A percentile compares a stretch with the other conserved stretches of the same genome.
Conservation (phyloP, 2,113 vertebrate genomes). For the Cololabis saira region DNA sequence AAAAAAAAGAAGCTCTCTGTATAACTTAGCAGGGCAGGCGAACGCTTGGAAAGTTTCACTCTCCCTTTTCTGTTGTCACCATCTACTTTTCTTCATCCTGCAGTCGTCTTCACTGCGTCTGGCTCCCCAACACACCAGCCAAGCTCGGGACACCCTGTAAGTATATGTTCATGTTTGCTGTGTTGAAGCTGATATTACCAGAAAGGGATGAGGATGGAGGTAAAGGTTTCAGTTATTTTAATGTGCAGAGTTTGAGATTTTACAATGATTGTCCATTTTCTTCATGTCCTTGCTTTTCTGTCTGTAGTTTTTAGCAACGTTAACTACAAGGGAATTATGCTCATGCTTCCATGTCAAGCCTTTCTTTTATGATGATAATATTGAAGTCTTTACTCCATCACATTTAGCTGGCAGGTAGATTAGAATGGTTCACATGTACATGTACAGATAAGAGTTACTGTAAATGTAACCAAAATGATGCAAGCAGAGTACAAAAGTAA, state of each 20-base stretch:
- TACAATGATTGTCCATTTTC: no score
- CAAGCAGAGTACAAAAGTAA: no score
- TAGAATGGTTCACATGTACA: no score
- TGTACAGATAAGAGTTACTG: no score
- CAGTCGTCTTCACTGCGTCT: slow-evolving; percentile 1
- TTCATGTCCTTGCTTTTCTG: no score
- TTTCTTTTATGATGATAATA: no score
- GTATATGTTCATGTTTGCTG: slow-evolving; percentile 46
- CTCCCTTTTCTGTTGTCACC: slow-evolving; percentile 51
- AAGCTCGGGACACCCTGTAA: slow-evolving; percentile 49
- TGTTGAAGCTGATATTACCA: neutral
- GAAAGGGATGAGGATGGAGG: neutral
- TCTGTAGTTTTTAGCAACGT: no score
- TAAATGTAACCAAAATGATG: no score
- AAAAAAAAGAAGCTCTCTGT: slow-evolving; percentile 37
- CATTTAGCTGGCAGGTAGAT: no score
- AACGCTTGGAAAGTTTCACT: slow-evolving; percentile 41
- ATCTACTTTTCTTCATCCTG: slow-evolving; percentile 10
- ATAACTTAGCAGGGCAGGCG: slow-evolving; percentile 35
- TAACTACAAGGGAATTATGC: no score
- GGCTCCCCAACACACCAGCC: slow-evolving; percentile 23
- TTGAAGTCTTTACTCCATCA: no score
- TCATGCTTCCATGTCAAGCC: no score
- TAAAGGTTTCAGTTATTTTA: neutral
- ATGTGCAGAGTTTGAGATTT: neutral